A percentile compares a stretch with the other conserved stretches of the same genome.
Evolutionary conservation across 2,113 vertebrate genomes (phyloP).

Genomic region (Calidris pugnax): DNA sequence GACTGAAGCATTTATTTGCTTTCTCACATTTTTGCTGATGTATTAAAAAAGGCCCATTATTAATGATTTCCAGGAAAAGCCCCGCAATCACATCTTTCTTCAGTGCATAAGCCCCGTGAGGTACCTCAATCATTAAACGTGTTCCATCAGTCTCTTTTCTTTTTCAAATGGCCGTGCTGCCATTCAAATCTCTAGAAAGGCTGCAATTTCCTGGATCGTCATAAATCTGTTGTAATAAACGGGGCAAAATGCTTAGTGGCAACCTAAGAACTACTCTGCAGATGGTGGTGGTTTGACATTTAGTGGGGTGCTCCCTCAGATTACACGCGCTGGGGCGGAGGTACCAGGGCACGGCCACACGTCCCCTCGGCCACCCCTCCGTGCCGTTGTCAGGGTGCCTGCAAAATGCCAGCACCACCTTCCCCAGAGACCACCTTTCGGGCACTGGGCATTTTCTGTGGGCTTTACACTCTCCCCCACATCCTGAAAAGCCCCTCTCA

Average conservation of each 20-base stretch:
- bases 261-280: not conserved
- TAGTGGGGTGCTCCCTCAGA: not conserved
- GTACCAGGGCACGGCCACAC: not conserved
- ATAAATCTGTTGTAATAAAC: not conserved
- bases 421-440: not conserved
- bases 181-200: not conserved
- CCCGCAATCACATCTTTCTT: not conserved
- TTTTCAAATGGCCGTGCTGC: not conserved
- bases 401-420: not conserved
- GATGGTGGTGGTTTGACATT: not conserved
- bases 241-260: not conserved
- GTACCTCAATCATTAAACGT: not conserved
- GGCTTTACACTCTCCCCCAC: not conserved
- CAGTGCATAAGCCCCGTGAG: not conserved
- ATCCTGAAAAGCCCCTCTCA: slow-evolving; percentile 37
- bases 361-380: not conserved
- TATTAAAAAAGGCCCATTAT: not conserved
- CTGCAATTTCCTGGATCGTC: not conserved
- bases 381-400: not conserved
- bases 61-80: not conserved
- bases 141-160: not conserved
- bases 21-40: not conserved
- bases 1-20: not conserved
- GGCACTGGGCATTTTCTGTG: not conserved
- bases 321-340: not conserved